These are phyloP conservation scores for Ophion ventricosus DNA, from an alignment of 2,888 invertebrate species.

Conservation along the genomic window DNA sequence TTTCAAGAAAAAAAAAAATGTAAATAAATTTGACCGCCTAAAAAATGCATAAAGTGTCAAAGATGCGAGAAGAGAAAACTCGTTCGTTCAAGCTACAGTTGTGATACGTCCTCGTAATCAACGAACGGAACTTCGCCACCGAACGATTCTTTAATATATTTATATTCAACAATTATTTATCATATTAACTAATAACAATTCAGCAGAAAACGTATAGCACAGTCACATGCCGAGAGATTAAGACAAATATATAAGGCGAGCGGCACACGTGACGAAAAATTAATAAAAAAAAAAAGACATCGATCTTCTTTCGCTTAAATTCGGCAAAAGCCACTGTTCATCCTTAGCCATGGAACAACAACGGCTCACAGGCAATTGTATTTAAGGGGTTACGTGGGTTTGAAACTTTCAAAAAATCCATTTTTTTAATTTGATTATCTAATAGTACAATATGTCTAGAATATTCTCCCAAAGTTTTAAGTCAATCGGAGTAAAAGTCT, in stretches of 20 bases:
- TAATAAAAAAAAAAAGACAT: constrained; percentile 56
- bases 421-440: no score
- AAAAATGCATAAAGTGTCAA: neutral
- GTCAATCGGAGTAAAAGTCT: no score
- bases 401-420: no score
- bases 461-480: no score
- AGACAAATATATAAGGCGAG: constrained; percentile 30
- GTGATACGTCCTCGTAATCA: neutral
- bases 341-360: constrained; percentile 40
- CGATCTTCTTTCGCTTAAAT: constrained; percentile 32
- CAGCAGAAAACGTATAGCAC: constrained; percentile 56
- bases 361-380: constrained; percentile 34
- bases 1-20: constrained; percentile 49
- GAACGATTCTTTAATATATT: neutral
- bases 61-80: constrained; percentile 47
- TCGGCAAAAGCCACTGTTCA: constrained; percentile 39
- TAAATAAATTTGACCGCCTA: constrained; percentile 28
- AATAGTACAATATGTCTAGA: no score
- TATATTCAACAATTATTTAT: constrained; percentile 14
- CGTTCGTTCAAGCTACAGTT: constrained; percentile 16
- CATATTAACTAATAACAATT: constrained; percentile 39
- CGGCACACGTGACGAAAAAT: constrained; percentile 54
- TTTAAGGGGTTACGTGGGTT: no score
- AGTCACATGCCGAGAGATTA: constrained; percentile 58
- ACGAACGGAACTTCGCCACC: neutral